Conservation (phyloP, 1,140 invertebrate genomes). For the Rhynchophorus ferrugineus region DNA sequence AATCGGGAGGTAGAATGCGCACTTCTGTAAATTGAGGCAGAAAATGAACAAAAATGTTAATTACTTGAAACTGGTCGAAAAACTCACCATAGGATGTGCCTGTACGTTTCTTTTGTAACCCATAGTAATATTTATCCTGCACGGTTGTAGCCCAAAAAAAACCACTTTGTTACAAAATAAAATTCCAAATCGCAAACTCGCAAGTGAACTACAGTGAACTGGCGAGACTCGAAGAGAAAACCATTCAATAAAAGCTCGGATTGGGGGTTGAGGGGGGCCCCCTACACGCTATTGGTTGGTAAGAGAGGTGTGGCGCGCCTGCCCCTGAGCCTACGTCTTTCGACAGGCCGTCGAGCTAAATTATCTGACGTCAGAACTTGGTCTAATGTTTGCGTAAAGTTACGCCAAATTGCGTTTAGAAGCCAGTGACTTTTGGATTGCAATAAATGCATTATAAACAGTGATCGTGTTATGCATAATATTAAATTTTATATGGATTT, state of each 20-base stretch:
- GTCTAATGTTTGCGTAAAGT: background rate
- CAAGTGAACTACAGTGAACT: no score
- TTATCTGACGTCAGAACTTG: background rate
- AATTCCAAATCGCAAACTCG: no score
- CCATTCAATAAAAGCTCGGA: slow-evolving; percentile 19
- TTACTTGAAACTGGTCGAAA: no score
- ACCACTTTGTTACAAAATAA: no score
- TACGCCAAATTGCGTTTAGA: no score
- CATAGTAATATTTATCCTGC: slow-evolving; percentile 6
- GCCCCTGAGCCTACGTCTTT: slow-evolving; percentile 10
- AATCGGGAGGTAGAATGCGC: no score
- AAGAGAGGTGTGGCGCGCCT: slow-evolving; percentile 22
- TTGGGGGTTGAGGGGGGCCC: slow-evolving; percentile 8
- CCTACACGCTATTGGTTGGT: slow-evolving; percentile 12
- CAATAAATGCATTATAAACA: no score
- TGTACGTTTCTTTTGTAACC: slow-evolving; percentile 22
- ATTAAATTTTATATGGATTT: no score
- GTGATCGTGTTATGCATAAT: no score
- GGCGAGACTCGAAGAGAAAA: slow-evolving; percentile 10
- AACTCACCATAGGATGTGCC: slow-evolving; percentile 24
- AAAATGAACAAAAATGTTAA: no score
- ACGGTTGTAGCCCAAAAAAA: background rate
- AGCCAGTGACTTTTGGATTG: no score
- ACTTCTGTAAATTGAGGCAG: no score
- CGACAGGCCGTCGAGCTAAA: slow-evolving; percentile 10